Percentiles rank a stretch among this genome's conserved stretches.
These are phyloP conservation scores for Pseudopodoces humilis DNA, from an alignment of 2,113 vertebrate genomes.

Conservation along the genomic window DNA sequence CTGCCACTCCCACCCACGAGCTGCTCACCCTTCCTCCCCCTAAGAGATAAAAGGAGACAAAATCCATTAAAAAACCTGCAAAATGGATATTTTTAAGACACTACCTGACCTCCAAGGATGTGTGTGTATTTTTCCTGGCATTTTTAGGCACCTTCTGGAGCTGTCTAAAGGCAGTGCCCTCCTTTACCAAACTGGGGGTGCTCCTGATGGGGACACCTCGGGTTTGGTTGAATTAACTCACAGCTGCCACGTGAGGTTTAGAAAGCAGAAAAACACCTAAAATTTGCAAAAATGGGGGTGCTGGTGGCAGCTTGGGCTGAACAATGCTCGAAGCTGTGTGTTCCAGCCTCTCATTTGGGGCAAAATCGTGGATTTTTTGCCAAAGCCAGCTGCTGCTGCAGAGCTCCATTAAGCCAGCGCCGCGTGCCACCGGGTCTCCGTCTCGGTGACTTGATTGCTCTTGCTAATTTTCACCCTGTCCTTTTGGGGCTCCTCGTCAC, in stretches of 20 bases:
- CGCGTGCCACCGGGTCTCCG: background rate
- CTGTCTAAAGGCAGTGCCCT: rapidly evolving
- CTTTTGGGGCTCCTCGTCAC: background rate
- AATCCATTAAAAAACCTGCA: background rate
- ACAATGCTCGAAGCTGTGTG: rapidly evolving
- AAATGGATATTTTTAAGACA: background rate
- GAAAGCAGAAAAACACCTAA: background rate
- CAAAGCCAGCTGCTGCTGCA: constrained; percentile 35
- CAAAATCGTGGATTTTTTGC: background rate
- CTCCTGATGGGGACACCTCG: rapidly evolving
- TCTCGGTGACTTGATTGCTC: background rate
- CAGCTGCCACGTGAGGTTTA: background rate
- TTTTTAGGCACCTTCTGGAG: background rate
- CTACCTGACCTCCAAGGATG: background rate
- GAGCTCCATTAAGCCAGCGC: constrained; percentile 46
- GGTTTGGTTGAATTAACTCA: rapidly evolving
- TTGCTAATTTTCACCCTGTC: background rate
- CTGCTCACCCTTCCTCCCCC: background rate
- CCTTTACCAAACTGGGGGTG: background rate
- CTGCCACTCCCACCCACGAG: rapidly evolving
- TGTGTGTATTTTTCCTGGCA: background rate
- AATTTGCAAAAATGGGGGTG: rapidly evolving
- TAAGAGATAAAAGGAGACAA: background rate
- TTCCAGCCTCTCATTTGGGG: background rate
- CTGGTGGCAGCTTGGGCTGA: background rate